These are phyloP conservation scores for Brachyalestes nurse DNA, from an alignment of 2,797 vertebrate species.

Conservation along the genomic window DNA sequence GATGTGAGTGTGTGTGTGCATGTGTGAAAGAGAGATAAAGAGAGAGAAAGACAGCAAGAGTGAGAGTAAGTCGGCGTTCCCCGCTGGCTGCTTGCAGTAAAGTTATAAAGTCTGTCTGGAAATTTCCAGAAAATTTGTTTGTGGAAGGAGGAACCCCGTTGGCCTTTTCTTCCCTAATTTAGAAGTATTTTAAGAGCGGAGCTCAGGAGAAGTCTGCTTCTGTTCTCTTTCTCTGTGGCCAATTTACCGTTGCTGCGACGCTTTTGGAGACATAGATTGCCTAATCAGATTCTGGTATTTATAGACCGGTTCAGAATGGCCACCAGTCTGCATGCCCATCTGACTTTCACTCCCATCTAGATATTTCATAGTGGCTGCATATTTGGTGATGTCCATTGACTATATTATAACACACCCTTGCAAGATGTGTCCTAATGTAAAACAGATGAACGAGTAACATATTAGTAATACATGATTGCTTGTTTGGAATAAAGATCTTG, in stretches of 20 bases:
- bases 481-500: too few relatives aligned
- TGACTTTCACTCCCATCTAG: constrained; percentile 39
- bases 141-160: constrained; percentile 38
- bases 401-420: background rate
- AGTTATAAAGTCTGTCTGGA: constrained; percentile 32
- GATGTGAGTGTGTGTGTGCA: too few relatives aligned
- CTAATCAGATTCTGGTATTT: constrained; percentile 62
- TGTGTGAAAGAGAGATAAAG: background rate
- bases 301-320: constrained; percentile 64
- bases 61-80: background rate
- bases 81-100: background rate
- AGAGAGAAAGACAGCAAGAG: background rate
- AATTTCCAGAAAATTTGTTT: constrained; percentile 49
- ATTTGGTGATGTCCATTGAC: background rate
- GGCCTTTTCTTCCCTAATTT: constrained; percentile 58
- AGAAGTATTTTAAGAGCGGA: constrained; percentile 50
- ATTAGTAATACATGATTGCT: too few relatives aligned
- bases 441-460: too few relatives aligned
- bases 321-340: constrained; percentile 36
- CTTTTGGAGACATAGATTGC: constrained; percentile 60
- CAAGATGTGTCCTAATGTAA: too few relatives aligned
- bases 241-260: constrained; percentile 53
- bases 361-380: background rate
- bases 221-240: constrained; percentile 42
- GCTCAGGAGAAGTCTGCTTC: constrained; percentile 42